A percentile compares a stretch with the other conserved stretches of the same genome.
phyloP scores from a whole-genome alignment of 2,888 invertebrate species.

The Meandrusa payeni region DNA sequence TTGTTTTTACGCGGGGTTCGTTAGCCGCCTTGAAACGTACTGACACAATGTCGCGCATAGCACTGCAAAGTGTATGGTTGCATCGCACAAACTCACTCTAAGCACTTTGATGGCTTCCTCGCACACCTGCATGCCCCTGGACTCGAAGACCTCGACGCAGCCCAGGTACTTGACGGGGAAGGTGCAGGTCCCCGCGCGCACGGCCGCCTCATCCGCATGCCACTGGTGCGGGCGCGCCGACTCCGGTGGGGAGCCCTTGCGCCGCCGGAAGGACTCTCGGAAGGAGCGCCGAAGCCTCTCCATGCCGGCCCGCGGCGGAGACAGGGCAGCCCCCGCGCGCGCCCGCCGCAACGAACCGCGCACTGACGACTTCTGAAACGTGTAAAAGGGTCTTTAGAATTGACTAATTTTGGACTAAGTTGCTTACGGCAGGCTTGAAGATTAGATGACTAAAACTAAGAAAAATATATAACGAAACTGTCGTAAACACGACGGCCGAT shows the following conservation, averaged over 20 bases:
- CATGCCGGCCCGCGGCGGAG: slow-evolving; percentile 84
- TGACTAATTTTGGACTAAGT: too few relatives aligned
- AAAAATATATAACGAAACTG: too few relatives aligned
- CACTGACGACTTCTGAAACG: slow-evolving; percentile 71
- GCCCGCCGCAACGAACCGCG: slow-evolving; percentile 71
- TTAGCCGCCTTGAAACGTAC: too few relatives aligned
- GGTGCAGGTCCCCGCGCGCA: slow-evolving; percentile 96
- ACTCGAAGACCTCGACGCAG: slow-evolving; percentile 99
- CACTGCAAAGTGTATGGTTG: too few relatives aligned
- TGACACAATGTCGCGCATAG: too few relatives aligned
- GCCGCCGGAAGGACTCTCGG: slow-evolving; percentile 95
- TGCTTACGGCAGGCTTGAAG: too few relatives aligned
- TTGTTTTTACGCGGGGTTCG: too few relatives aligned
- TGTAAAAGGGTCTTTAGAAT: too few relatives aligned
- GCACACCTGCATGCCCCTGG: slow-evolving; percentile 99
- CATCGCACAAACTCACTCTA: slow-evolving; percentile 93
- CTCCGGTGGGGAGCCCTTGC: slow-evolving; percentile 93
- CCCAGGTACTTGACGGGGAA: slow-evolving; percentile 99
- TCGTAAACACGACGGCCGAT: too few relatives aligned
- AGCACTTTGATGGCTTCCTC: slow-evolving; percentile 99
- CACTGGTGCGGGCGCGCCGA: slow-evolving; percentile 98
- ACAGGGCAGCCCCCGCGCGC: slow-evolving; percentile 71
- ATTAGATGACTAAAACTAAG: too few relatives aligned
- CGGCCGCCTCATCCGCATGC: slow-evolving; percentile 98
- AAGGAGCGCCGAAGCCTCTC: slow-evolving; percentile 94